Base-by-base conservation (phyloP, 2,113 vertebrate genomes). In the Todiramphus chloris region DNA sequence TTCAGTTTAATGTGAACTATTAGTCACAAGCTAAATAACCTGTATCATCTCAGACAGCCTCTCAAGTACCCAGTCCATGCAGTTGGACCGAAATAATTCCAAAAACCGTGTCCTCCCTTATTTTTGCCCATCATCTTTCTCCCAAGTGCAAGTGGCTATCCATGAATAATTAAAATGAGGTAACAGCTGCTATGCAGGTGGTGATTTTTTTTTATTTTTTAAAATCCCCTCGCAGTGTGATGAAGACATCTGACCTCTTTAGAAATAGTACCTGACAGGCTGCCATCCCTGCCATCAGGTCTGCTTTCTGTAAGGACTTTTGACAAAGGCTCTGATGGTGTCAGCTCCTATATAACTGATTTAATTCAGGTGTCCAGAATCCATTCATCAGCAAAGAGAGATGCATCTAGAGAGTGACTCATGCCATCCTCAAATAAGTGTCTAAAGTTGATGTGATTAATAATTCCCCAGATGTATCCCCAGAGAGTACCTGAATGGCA, bases 161-260 rank as follows among this genome's bases (percentile, higher is more conserved):
- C 69, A 73, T 78, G 73, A 95, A 53, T 76, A 94, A 95, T 89
- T 87, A 89, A 72, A 94, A 84, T 0, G 11, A 58, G 41, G 70
- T 84, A 67, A 89, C 94, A 95, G 86, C 96, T 93, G 94, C 73
- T 79, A 27, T 89, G 76, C 86, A 90, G 80, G 68, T 78, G 88
- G 83, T 89, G 35, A n/a, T 43, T 93, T 93, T 44, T 51, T 25
- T 51, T 56, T 33, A 43, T 94, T 93, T 51, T 69, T 46, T 0
- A 10, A 93, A 92, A 75, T 68, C 46, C 83, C 60, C 48, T 92
- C 43, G 81, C 31, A 35, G 13, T 37, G 16, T 55, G 70, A 62
- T 91, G 58, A 76, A 39, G 58, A 73, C 4, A 27, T 58, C 17
- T 60, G 78, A 64, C 24, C 30, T 66, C 53, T 87, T 75, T 41